A percentile compares a stretch with the other conserved stretches of the same genome.
phyloP scores from a whole-genome alignment of 2,113 vertebrate species.

The Gnathonemus longibarbis region DNA sequence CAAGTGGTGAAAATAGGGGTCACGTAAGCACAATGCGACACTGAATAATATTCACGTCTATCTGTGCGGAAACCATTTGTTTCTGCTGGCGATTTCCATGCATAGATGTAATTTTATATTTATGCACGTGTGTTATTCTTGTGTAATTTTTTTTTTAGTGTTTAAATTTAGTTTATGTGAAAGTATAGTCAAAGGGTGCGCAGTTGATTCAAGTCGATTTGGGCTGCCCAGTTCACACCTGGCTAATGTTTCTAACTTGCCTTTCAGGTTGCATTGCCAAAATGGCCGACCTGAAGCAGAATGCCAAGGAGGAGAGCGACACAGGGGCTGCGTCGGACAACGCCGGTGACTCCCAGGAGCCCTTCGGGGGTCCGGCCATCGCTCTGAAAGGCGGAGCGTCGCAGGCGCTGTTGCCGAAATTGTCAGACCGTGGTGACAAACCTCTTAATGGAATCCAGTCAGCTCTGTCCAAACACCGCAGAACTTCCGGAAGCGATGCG shows the following conservation, averaged over 20 bases:
- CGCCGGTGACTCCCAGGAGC: conserved; percentile 65
- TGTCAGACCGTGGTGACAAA: conserved; percentile 81
- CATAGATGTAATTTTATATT: not conserved
- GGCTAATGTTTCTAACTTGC: conserved; percentile 30
- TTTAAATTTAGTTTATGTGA: not conserved
- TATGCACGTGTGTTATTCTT: not conserved
- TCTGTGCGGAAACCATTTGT: conserved; percentile 12
- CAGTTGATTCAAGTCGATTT: not conserved
- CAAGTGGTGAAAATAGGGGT: conserved; percentile 59
- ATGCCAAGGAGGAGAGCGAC: conserved; percentile 74
- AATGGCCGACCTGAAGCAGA: conserved; percentile 75
- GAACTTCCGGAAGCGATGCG: conserved; percentile 79
- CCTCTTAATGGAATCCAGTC: conserved; percentile 93
- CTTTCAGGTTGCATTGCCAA: conserved; percentile 38
- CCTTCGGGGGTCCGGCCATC: conserved; percentile 66
- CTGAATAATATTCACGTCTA: conserved; percentile 38
- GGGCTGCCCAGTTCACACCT: not conserved
- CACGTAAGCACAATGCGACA: conserved; percentile 53
- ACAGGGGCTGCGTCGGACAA: conserved; percentile 66
- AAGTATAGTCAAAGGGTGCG: not conserved
- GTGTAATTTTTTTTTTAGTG: conserved; percentile 2
- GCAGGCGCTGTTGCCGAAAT: conserved; percentile 69
- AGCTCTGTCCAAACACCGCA: conserved; percentile 79
- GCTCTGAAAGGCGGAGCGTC: conserved; percentile 71
- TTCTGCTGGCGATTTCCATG: not conserved